phyloP scores from a whole-genome alignment of 2,113 vertebrate species.

The Hylia prasina region DNA sequence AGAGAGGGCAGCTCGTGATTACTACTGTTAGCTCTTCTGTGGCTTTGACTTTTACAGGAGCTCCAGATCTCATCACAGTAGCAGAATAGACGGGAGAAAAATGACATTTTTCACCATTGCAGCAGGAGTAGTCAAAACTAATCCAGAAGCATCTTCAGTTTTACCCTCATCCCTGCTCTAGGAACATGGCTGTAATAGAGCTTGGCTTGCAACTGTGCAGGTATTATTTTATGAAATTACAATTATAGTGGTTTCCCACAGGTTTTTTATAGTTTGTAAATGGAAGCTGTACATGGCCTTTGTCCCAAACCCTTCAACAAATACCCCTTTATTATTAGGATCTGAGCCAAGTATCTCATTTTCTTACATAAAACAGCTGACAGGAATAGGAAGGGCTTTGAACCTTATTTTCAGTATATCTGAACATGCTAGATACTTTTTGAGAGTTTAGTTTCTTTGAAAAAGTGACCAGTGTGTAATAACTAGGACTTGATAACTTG shows the following conservation, averaged over 20 bases:
- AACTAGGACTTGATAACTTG: neutral
- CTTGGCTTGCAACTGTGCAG: neutral
- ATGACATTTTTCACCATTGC: neutral
- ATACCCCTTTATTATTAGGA: neutral
- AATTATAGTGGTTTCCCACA: neutral
- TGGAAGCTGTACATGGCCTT: neutral
- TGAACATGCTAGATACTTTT: neutral
- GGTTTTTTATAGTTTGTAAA: neutral
- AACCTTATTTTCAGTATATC: neutral
- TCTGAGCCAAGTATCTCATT: neutral
- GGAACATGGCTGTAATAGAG: neutral
- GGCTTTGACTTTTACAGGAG: neutral
- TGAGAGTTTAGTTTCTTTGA: neutral
- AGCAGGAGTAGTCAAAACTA: neutral
- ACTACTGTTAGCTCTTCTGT: neutral
- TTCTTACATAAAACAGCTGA: neutral
- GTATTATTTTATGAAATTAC: neutral
- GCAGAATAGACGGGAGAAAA: neutral
- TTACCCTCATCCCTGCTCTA: neutral
- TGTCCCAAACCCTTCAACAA: neutral
- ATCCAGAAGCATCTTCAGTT: neutral
- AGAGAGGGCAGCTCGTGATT: neutral
- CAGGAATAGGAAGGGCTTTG: neutral
- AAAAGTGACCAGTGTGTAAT: neutral
- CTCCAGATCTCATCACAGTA: neutral